Conservation (phyloP, 2,888 invertebrate genomes). For the Drosophila testacea region DNA sequence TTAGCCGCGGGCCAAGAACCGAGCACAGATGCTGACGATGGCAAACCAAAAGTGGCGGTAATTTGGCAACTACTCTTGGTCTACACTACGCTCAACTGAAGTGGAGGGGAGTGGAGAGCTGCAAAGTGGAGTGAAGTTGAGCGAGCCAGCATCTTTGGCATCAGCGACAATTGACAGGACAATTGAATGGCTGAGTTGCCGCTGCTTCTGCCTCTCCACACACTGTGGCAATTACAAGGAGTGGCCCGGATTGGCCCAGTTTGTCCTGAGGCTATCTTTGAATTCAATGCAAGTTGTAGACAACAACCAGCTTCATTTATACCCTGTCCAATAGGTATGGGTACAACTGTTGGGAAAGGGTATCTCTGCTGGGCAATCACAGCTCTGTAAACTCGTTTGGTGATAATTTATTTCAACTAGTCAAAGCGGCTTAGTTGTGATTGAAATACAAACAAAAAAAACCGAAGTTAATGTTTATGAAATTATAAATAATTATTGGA, state of each 20-base stretch:
- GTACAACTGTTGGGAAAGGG: constrained; percentile 3
- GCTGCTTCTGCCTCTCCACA: constrained; percentile 20
- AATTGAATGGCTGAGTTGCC: constrained; percentile 53
- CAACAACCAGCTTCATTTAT: constrained; percentile 38
- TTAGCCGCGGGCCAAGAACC: constrained; percentile 78
- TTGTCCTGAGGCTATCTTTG: constrained; percentile 40
- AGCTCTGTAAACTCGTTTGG: not conserved
- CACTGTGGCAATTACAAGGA: constrained; percentile 73
- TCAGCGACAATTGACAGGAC: constrained; percentile 56
- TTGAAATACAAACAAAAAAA: not conserved
- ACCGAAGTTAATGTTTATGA: not conserved
- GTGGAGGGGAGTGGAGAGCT: not conserved
- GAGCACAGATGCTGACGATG: constrained; percentile 78
- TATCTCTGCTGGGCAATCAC: constrained; percentile 2
- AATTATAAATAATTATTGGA: no score
- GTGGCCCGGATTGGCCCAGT: constrained; percentile 55
- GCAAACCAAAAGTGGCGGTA: constrained; percentile 79
- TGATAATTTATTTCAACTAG: not conserved
- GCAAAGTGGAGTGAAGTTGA: not conserved
- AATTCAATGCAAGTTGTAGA: constrained; percentile 31
- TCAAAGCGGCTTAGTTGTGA: not conserved
- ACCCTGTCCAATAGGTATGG: constrained; percentile 26
- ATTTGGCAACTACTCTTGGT: constrained; percentile 73
- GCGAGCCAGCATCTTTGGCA: constrained; percentile 43
- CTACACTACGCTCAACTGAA: constrained; percentile 14